Evolutionary conservation across 2,797 vertebrate species (phyloP).

Genomic region (Austrolebias charrua): DNA sequence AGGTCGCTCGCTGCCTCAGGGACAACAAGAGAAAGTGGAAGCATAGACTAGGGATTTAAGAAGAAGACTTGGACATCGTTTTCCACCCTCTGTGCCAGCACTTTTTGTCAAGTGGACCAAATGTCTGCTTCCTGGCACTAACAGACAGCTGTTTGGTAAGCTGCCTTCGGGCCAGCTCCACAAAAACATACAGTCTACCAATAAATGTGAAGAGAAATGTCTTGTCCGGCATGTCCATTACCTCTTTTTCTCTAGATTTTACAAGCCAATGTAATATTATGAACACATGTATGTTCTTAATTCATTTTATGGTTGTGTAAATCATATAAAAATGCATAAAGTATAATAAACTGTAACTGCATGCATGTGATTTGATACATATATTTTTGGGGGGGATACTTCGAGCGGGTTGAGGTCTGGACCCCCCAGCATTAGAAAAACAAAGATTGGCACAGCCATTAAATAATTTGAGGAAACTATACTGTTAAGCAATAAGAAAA

Average conservation of each 20-base stretch:
- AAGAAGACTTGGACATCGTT: slow-evolving; percentile 67
- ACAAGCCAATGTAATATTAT: slow-evolving; percentile 16
- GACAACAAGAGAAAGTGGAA: slow-evolving; percentile 66
- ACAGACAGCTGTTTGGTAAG: slow-evolving; percentile 74
- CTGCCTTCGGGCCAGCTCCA: slow-evolving; percentile 66
- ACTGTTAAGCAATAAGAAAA: too few species aligned
- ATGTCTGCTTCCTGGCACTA: slow-evolving; percentile 71
- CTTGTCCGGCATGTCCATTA: slow-evolving; percentile 47
- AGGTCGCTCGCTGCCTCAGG: slow-evolving; percentile 60
- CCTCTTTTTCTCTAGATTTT: slow-evolving; percentile 24
- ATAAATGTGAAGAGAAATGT: slow-evolving; percentile 36
- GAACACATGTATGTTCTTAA: neutral
- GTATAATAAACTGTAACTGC: slow-evolving; percentile 1
- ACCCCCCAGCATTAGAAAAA: too few species aligned
- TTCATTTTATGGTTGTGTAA: slow-evolving; percentile 7
- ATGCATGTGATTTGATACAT: neutral
- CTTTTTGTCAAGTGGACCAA: slow-evolving; percentile 73
- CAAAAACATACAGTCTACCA: slow-evolving; percentile 36
- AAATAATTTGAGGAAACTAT: too few species aligned
- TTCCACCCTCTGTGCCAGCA: slow-evolving; percentile 62
- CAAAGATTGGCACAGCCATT: too few species aligned
- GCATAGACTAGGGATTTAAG: slow-evolving; percentile 66
- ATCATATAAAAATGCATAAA: slow-evolving; percentile 4
- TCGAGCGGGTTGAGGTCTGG: too few species aligned
- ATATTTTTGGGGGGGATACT: too few species aligned